phyloP scores from a whole-genome alignment of 1,140 invertebrate species.

The Papilio polyxenes region DNA sequence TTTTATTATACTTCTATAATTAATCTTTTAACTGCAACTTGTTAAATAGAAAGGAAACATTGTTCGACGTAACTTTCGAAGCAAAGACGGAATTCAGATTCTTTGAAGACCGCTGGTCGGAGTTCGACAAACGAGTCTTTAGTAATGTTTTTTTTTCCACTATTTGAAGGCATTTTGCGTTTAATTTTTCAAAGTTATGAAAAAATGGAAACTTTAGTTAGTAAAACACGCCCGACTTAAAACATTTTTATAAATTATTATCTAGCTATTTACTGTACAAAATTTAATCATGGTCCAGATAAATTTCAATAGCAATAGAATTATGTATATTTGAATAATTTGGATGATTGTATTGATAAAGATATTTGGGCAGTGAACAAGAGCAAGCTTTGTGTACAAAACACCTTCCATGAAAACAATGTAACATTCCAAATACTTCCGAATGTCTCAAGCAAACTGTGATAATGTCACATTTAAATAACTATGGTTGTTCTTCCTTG shows the following conservation, averaged over 20 bases:
- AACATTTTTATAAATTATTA: background rate
- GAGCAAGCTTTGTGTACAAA: background rate
- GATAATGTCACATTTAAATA: slow-evolving; percentile 59
- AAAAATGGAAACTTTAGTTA: background rate
- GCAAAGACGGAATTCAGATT: too few species aligned
- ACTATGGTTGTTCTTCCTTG: slow-evolving; percentile 30
- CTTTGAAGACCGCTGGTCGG: too few species aligned
- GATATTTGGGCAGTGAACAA: background rate
- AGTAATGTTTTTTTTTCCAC: too few species aligned
- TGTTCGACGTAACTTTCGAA: too few species aligned
- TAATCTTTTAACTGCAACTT: too few species aligned
- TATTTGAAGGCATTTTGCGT: too few species aligned
- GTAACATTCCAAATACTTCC: slow-evolving; percentile 47
- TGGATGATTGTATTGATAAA: background rate
- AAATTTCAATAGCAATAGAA: background rate
- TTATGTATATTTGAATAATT: background rate
- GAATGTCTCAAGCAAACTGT: slow-evolving; percentile 55
- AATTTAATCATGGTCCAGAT: background rate
- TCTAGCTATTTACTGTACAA: background rate
- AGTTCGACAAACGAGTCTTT: too few species aligned
- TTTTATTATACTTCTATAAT: too few species aligned
- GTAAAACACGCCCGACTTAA: background rate
- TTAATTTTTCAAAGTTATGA: too few species aligned
- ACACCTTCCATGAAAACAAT: background rate
- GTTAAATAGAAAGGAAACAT: too few species aligned